Base-by-base conservation (phyloP, 2,113 vertebrate genomes). In the Haemorhous mexicanus region DNA sequence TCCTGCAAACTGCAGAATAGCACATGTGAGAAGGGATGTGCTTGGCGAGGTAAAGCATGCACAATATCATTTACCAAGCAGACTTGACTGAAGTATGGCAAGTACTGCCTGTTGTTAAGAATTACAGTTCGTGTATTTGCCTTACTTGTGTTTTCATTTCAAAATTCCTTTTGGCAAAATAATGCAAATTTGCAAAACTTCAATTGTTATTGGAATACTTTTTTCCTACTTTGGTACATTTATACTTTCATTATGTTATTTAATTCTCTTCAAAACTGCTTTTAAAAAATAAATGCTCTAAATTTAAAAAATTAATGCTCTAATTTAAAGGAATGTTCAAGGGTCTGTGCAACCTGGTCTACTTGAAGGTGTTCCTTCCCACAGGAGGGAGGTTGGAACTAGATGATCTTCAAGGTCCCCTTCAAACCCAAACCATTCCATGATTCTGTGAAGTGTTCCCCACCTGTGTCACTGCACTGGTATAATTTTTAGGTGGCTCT, bases 161-260 rank as follows among this genome's bases (percentile, higher is more conserved):
- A 41, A 21, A 64, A 64, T 75, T 89, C 5, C 9, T 76, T 84
- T 73, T 61, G 37, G 13, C 41, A 87, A 89, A 93, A 79, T 37
- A 73, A 37, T 39, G 16, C 74, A 49, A 83, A 55, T 43, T 66
- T 77, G 16, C 15, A 66, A 69, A 93, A 49, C 16, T 76, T 52
- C 4, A 2, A 3, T 30, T 0, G 0, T 46, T 68, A 56, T 13
- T 83, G 14, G 10, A 85, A 30, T 46, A 55, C 14, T 39, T 89
- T 64, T 66, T 85, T 70, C 21, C 12, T 80, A 10, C 19, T 81
- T 77, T 28, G 41, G 1, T 81, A 24, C 20, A 9, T 77, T 66
- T 1, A 13, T 61, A 8, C 76, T 84, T 83, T 82, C 23, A 23
- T 88, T 75, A 30, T 63, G 35, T 50, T 55, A 43, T 83, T 81